These are phyloP conservation scores for Motacilla tschutschensis DNA, from an alignment of 2,113 vertebrate genomes.

Conservation along the genomic window DNA sequence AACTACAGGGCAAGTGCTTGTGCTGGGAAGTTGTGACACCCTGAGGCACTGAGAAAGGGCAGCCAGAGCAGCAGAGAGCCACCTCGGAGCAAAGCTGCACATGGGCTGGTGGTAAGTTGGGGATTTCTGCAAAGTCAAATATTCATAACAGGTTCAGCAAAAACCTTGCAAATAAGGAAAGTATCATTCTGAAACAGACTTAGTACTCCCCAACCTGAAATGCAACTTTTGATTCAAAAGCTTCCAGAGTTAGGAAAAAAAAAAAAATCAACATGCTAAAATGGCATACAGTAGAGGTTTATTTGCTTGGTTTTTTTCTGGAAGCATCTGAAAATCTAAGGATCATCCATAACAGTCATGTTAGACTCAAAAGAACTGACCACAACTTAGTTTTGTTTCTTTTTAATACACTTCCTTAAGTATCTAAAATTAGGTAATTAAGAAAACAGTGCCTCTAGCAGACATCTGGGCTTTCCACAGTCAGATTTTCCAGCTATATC, in stretches of 20 bases:
- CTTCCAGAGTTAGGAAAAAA: not conserved
- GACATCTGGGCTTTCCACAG: not conserved
- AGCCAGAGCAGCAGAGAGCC: not conserved
- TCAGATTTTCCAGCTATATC: constrained; percentile 12
- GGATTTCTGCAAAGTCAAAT: not conserved
- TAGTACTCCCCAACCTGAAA: not conserved
- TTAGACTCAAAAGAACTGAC: not conserved
- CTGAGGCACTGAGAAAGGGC: not conserved
- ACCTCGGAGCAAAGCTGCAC: not conserved
- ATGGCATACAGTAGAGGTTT: not conserved
- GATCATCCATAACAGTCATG: not conserved
- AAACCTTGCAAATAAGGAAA: not conserved
- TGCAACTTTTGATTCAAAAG: not conserved
- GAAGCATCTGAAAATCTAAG: not conserved
- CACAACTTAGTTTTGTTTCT: not conserved
- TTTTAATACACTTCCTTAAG: not conserved
- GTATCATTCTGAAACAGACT: not conserved
- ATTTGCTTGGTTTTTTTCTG: not conserved
- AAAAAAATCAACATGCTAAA: not conserved
- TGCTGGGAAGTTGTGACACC: not conserved
- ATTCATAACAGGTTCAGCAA: not conserved
- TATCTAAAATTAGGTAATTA: not conserved
- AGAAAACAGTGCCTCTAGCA: not conserved
- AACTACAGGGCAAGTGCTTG: not conserved
- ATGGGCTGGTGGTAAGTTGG: rapidly evolving